Evolutionary conservation across 2,888 invertebrate genomes (phyloP).

Genomic region (Hypercompe scribonia): DNA sequence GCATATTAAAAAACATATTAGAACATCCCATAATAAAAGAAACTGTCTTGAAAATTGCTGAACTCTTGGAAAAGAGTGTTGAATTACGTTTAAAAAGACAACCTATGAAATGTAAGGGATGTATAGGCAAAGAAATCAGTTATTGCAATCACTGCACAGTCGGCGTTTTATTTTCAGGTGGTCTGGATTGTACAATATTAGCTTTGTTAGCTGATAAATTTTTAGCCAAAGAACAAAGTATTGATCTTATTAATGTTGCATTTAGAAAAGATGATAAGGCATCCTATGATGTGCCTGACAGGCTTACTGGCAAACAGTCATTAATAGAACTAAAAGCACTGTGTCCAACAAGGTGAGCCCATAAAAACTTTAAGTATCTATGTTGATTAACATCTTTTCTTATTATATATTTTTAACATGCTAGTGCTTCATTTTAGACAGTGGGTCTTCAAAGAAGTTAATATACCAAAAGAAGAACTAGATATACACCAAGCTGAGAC

Average conservation of each 20-base stretch:
- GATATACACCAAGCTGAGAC: constrained; percentile 81
- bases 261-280: constrained; percentile 87
- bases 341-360: constrained; percentile 87
- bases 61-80: constrained; percentile 87
- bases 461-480: constrained; percentile 90
- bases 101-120: constrained; percentile 88
- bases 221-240: constrained; percentile 88
- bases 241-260: constrained; percentile 98
- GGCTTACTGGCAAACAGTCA: constrained; percentile 91
- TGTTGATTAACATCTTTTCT: neutral
- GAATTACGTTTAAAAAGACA: constrained; percentile 87
- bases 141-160: constrained; percentile 88
- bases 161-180: constrained; percentile 97
- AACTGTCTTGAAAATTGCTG: constrained; percentile 79
- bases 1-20: constrained; percentile 75
- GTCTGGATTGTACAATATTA: constrained; percentile 97
- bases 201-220: constrained; percentile 92
- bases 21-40: constrained; percentile 65
- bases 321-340: constrained; percentile 89
- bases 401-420: neutral
- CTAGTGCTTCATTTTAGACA: constrained; percentile 72
- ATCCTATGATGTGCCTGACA: constrained; percentile 93
- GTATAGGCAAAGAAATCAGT: constrained; percentile 67
- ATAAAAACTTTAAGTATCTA: constrained; percentile 83
- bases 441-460: constrained; percentile 95